Evolutionary conservation across 2,797 vertebrate genomes (phyloP).

Genomic region (Oryzias sinensis): DNA sequence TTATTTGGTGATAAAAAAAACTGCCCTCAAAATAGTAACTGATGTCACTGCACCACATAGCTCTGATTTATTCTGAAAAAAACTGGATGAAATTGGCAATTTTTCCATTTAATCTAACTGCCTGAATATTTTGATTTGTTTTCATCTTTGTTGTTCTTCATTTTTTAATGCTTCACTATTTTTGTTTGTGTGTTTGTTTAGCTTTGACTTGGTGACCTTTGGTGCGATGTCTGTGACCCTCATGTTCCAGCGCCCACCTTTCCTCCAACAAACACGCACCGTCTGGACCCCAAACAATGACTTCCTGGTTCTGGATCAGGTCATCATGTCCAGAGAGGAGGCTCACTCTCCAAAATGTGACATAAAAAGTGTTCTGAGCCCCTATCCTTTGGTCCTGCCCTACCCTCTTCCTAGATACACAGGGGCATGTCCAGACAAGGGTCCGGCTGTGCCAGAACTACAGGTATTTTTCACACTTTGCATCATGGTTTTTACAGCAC

Average conservation of each 20-base stretch:
- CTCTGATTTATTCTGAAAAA: too few relatives aligned
- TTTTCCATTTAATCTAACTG: too few relatives aligned
- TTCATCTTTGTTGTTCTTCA: neutral
- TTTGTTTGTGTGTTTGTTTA: constrained; percentile 45
- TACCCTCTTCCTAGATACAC: constrained; percentile 91
- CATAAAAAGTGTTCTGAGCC: constrained; percentile 85
- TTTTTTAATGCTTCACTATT: neutral
- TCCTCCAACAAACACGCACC: constrained; percentile 87
- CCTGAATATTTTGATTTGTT: neutral
- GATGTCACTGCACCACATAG: too few relatives aligned
- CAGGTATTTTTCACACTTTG: constrained; percentile 76
- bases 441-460: constrained; percentile 89
- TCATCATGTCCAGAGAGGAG: constrained; percentile 88
- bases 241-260: constrained; percentile 93
- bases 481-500: too few relatives aligned
- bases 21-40: too few relatives aligned
- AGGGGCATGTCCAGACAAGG: constrained; percentile 86
- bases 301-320: constrained; percentile 91
- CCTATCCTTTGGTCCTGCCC: constrained; percentile 90
- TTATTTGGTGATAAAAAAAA: too few relatives aligned
- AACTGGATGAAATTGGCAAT: too few relatives aligned
- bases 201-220: constrained; percentile 92
- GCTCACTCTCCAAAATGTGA: constrained; percentile 80
- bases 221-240: constrained; percentile 90
- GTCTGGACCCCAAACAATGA: constrained; percentile 95